A percentile compares a stretch with the other conserved stretches of the same genome.
Evolutionary conservation across 2,797 vertebrate genomes (phyloP).

Genomic region (Scolopax rusticola): DNA sequence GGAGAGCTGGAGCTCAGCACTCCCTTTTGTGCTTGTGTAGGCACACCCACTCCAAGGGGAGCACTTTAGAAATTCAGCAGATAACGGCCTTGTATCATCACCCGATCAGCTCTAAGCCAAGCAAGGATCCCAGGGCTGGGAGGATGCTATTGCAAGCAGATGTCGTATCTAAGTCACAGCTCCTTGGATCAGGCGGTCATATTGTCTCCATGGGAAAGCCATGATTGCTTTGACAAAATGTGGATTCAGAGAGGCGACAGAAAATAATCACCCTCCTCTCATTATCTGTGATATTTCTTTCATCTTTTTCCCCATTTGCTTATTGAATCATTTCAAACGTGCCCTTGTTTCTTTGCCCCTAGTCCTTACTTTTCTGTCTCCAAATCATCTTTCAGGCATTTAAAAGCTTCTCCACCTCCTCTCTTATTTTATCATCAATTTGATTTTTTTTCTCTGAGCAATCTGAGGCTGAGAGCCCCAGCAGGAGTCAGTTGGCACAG

Average conservation of each 20-base stretch:
- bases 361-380: conserved; percentile 19
- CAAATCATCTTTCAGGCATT: conserved; percentile 17
- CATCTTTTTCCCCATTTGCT: conserved; percentile 4
- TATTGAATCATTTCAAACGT: conserved; percentile 12
- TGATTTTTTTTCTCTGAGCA: not conserved
- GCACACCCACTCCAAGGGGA: not conserved
- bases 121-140: not conserved
- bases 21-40: not conserved
- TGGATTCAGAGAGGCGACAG: not conserved
- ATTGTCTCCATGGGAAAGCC: not conserved
- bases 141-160: not conserved
- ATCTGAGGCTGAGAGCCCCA: not conserved
- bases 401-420: conserved; percentile 21
- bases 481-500: not conserved
- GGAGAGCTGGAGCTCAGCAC: not conserved
- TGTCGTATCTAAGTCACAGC: not conserved
- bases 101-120: not conserved
- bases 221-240: conserved; percentile 18
- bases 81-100: not conserved
- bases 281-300: conserved; percentile 26
- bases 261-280: conserved; percentile 7
- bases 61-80: not conserved
- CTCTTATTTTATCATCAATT: not conserved
- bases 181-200: not conserved
- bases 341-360: conserved; percentile 13